phyloP scores from a whole-genome alignment of 2,113 vertebrate species.

The Fulica atra region DNA sequence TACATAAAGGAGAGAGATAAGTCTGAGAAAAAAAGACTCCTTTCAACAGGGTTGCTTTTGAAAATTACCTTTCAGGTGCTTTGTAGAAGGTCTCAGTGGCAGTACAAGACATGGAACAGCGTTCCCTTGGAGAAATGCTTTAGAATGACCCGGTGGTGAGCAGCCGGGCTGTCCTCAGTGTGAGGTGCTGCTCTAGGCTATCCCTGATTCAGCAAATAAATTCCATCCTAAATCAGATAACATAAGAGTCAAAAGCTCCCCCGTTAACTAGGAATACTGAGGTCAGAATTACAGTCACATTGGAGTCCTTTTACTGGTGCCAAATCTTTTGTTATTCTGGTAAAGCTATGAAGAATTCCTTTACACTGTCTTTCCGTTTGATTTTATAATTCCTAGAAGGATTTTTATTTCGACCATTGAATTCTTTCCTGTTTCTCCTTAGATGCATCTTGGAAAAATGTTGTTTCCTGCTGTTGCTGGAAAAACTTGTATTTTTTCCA shows the following conservation, averaged over 20 bases:
- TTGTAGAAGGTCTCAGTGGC: not conserved
- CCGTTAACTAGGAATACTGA: fast-evolving
- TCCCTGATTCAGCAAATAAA: not conserved
- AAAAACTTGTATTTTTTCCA: not conserved
- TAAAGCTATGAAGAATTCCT: not conserved
- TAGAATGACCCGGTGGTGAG: not conserved
- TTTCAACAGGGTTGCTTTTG: not conserved
- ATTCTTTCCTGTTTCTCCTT: not conserved
- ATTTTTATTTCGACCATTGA: not conserved
- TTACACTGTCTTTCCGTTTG: not conserved
- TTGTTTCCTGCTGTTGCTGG: not conserved
- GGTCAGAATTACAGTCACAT: not conserved
- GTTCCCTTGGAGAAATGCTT: not conserved
- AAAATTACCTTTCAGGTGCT: not conserved
- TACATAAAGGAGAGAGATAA: not conserved
- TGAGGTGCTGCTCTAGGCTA: not conserved
- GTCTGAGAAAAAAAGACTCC: not conserved
- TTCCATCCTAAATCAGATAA: not conserved
- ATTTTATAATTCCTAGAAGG: not conserved
- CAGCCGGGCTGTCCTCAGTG: not conserved
- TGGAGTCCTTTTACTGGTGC: not conserved
- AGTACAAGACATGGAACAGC: not conserved
- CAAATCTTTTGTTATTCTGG: not conserved
- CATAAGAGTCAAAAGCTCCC: not conserved
- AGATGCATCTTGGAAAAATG: not conserved